A percentile compares a stretch with the other conserved stretches of the same genome.
phyloP scores from a whole-genome alignment of 1,140 invertebrate genomes.

The Zaprionus taronus region DNA sequence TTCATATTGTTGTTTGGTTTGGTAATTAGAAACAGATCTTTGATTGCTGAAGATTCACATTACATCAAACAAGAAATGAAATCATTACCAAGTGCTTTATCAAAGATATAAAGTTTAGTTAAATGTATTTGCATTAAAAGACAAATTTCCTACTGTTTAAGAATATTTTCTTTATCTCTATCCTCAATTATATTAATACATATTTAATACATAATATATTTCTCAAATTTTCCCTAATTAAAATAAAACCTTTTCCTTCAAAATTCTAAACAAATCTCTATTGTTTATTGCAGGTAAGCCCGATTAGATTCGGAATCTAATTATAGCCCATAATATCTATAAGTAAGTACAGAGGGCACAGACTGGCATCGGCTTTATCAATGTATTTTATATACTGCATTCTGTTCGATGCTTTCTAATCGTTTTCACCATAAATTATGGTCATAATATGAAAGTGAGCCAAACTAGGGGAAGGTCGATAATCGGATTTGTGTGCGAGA shows the following conservation, averaged over 20 bases:
- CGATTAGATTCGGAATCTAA: constrained; percentile 55
- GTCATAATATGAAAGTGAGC: constrained; percentile 55
- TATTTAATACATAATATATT: not conserved
- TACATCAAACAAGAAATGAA: too few relatives aligned
- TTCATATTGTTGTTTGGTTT: not conserved
- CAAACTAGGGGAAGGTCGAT: constrained; percentile 52
- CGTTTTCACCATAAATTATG: constrained; percentile 77
- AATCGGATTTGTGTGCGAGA: constrained; percentile 74
- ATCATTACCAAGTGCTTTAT: too few relatives aligned
- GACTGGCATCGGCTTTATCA: constrained; percentile 30
- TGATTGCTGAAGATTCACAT: too few relatives aligned
- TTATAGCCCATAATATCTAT: not conserved
- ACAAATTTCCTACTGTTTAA: too few relatives aligned
- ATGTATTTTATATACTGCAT: constrained; percentile 46
- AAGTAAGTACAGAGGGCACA: constrained; percentile 15
- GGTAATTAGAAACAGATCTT: too few relatives aligned
- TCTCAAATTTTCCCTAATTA: not conserved
- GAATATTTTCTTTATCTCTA: not conserved
- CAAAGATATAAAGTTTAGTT: too few relatives aligned
- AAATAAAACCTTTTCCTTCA: not conserved
- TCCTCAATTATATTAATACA: not conserved
- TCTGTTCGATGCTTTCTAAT: constrained; percentile 52
- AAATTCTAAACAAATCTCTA: constrained; percentile 21
- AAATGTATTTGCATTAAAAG: too few relatives aligned
- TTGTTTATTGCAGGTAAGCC: constrained; percentile 65